Conservation (phyloP, 53 echinoderm and acorn worm species). For the Holothuria leucospilota region DNA sequence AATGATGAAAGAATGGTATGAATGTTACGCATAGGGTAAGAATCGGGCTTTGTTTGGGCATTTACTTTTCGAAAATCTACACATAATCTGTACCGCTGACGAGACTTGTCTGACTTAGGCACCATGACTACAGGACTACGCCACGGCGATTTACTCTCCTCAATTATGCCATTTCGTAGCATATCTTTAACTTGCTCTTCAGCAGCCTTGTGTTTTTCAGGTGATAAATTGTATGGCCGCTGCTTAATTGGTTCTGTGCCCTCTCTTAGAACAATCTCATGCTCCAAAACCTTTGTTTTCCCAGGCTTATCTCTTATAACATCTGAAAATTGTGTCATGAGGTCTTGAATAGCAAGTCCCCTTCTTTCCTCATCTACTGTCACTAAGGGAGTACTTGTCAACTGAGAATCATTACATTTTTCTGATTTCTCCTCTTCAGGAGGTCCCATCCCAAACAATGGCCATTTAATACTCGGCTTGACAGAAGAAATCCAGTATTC, state of each 20-base stretch:
- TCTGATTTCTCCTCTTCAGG: neutral
- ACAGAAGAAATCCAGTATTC: constrained; percentile 14
- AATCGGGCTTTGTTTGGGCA: constrained; percentile 58
- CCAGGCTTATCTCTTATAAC: constrained; percentile 10
- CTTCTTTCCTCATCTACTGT: neutral
- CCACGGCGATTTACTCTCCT: constrained; percentile 7
- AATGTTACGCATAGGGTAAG: constrained; percentile 46
- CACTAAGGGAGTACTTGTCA: neutral
- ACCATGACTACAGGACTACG: constrained; percentile 53
- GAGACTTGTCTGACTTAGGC: constrained; percentile 40
- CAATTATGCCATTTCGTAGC: neutral
- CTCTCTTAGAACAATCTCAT: neutral
- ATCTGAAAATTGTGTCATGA: constrained; percentile 9
- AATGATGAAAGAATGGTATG: neutral
- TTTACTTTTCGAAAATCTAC: constrained; percentile 61
- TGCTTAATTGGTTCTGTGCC: neutral
- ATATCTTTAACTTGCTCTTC: neutral
- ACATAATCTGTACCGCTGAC: constrained; percentile 47
- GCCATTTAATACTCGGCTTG: neutral
- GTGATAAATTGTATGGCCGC: neutral
- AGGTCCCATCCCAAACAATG: neutral
- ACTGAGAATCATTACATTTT: neutral
- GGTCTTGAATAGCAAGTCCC: constrained; percentile 6
- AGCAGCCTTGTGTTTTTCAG: constrained; percentile 35
- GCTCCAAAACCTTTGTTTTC: constrained; percentile 3